Percentiles rank a stretch among this genome's conserved stretches.
These are phyloP conservation scores for Agriotes lineatus DNA, from an alignment of 2,888 invertebrate genomes.

Conservation along the genomic window DNA sequence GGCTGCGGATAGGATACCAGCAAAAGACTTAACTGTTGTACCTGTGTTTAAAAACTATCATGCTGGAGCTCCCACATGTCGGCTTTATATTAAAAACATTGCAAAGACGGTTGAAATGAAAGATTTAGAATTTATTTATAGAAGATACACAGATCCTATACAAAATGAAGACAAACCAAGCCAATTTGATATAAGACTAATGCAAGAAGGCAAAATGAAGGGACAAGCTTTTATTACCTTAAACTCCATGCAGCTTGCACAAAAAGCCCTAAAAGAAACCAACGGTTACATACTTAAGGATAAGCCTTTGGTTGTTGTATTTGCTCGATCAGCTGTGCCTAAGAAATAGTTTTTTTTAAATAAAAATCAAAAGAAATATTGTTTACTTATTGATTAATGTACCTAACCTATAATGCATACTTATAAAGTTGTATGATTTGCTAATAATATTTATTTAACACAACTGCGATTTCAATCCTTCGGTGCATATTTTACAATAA, in stretches of 20 bases:
- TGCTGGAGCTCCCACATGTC: conserved; percentile 82
- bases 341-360: no score
- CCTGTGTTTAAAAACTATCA: conserved; percentile 90
- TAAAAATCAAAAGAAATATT: no score
- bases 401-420: no score
- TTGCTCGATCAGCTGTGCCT: conserved; percentile 71
- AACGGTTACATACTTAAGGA: conserved; percentile 89
- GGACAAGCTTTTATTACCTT: conserved; percentile 94
- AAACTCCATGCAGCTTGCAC: conserved; percentile 77
- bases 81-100: conserved; percentile 94
- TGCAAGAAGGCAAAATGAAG: conserved; percentile 97
- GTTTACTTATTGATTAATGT: no score
- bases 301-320: conserved; percentile 93
- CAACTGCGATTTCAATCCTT: no score
- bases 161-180: conserved; percentile 58
- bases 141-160: conserved; percentile 70
- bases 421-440: no score
- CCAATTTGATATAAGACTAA: conserved; percentile 79
- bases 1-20: conserved; percentile 76
- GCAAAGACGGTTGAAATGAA: conserved; percentile 82
- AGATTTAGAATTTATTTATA: conserved; percentile 83
- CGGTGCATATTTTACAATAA: no score
- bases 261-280: conserved; percentile 83
- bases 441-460: no score
- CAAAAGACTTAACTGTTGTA: conserved; percentile 78